Conservation (phyloP, 2,888 invertebrate species). For the Ophioninae sp. region DNA sequence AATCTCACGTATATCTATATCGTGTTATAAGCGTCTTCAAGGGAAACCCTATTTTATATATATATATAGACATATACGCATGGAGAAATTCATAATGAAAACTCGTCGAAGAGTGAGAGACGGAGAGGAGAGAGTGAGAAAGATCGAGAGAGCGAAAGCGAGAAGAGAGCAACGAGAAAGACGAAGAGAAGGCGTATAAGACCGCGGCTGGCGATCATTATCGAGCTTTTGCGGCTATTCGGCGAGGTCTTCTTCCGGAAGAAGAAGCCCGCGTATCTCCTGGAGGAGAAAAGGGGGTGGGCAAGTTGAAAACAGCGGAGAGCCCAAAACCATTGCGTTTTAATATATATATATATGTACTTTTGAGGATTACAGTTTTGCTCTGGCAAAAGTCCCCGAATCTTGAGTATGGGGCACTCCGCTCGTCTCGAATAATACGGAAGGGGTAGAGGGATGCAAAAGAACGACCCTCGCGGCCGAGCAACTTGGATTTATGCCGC, state of each 20-base stretch:
- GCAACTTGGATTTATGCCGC: slow-evolving; percentile 79
- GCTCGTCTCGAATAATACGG: slow-evolving; percentile 64
- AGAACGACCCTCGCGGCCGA: slow-evolving; percentile 66
- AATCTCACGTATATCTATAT: slow-evolving; percentile 23
- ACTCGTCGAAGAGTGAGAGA: not conserved
- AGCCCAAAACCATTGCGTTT: slow-evolving; percentile 21
- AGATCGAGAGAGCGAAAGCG: slow-evolving; percentile 23
- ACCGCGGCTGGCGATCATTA: slow-evolving; percentile 57
- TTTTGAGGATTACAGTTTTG: slow-evolving; percentile 74
- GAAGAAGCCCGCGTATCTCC: slow-evolving; percentile 59
- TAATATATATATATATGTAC: slow-evolving; percentile 29
- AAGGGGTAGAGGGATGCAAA: slow-evolving; percentile 40
- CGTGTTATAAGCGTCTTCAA: not conserved
- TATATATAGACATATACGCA: too few relatives aligned
- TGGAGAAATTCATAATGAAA: not conserved
- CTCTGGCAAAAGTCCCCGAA: slow-evolving; percentile 79
- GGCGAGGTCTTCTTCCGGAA: slow-evolving; percentile 59
- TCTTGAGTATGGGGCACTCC: slow-evolving; percentile 69
- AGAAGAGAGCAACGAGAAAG: slow-evolving; percentile 13
- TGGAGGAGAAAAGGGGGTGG: not conserved
- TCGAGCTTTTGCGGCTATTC: slow-evolving; percentile 60
- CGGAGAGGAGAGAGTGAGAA: not conserved
- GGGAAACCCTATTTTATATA: slow-evolving; percentile 11
- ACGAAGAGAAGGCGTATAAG: slow-evolving; percentile 9
- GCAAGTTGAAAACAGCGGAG: slow-evolving; percentile 41